phyloP scores from a whole-genome alignment of 1,140 invertebrate species.

The Bombus pascuorum region DNA sequence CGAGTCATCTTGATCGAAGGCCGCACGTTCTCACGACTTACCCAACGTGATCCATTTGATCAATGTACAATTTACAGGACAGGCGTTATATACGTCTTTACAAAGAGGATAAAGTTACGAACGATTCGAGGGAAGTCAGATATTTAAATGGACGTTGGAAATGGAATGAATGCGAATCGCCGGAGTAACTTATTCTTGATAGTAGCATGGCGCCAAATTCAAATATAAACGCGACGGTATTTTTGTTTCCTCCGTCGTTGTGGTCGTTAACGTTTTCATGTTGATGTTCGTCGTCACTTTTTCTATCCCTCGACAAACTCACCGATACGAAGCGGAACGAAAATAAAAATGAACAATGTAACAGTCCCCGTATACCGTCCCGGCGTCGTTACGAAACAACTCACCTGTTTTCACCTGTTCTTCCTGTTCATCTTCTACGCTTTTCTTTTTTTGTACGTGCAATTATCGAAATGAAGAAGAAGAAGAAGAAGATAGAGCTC shows the following conservation, averaged over 20 bases:
- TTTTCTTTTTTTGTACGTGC: neutral
- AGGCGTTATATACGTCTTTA: no score
- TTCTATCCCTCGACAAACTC: constrained; percentile 48
- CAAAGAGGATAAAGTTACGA: neutral
- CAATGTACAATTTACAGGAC: neutral
- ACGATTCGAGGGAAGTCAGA: neutral
- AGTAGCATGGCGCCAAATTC: constrained; percentile 4
- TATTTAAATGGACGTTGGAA: neutral
- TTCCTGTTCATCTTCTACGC: neutral
- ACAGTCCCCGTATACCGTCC: constrained; percentile 54
- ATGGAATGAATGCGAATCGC: neutral
- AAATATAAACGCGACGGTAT: constrained; percentile 21
- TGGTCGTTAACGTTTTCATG: constrained; percentile 59
- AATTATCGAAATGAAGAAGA: neutral
- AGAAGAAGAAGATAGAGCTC: neutral
- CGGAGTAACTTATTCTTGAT: neutral
- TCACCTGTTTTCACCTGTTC: neutral
- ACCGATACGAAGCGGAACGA: constrained; percentile 1
- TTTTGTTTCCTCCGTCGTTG: constrained; percentile 37
- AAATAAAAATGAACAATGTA: constrained; percentile 18
- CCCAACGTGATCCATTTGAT: constrained; percentile 41
- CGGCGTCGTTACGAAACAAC: constrained; percentile 9
- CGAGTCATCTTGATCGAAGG: constrained; percentile 49
- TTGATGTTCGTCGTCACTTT: constrained; percentile 66
- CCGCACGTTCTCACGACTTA: constrained; percentile 14